Percentiles rank a stretch among this genome's conserved stretches.
Conservation (phyloP, 2,797 vertebrate genomes). For the Lophotriccus pileatus region DNA sequence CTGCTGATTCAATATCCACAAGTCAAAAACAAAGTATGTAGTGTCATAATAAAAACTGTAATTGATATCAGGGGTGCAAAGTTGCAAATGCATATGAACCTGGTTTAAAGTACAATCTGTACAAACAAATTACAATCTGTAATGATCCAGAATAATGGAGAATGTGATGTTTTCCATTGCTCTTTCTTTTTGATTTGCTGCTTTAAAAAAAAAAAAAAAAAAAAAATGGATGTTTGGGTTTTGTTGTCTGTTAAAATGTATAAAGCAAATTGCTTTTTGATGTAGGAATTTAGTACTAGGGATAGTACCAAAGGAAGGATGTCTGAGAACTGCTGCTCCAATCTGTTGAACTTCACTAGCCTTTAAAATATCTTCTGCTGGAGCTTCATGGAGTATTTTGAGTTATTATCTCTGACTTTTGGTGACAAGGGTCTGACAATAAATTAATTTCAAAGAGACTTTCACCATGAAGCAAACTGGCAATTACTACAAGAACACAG, state of each 20-base stretch:
- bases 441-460: not conserved
- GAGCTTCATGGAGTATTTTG: not conserved
- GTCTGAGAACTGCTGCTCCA: not conserved
- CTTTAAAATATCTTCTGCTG: not conserved
- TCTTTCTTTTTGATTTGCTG: not conserved
- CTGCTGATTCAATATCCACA: not conserved
- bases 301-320: not conserved
- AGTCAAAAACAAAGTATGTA: constrained; percentile 54
- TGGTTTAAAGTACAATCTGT: not conserved
- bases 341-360: not conserved
- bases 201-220: not conserved
- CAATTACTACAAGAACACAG: not conserved
- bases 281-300: not conserved
- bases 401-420: not conserved
- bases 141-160: not conserved
- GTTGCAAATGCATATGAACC: not conserved
- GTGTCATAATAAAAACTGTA: not conserved
- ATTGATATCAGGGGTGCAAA: not conserved
- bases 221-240: not conserved
- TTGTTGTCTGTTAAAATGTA: not conserved
- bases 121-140: too few species aligned
- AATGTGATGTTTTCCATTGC: not conserved
- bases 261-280: not conserved
- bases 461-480: not conserved
- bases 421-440: not conserved